phyloP scores from a whole-genome alignment of 2,113 vertebrate species.

The Myiopsitta monachus region DNA sequence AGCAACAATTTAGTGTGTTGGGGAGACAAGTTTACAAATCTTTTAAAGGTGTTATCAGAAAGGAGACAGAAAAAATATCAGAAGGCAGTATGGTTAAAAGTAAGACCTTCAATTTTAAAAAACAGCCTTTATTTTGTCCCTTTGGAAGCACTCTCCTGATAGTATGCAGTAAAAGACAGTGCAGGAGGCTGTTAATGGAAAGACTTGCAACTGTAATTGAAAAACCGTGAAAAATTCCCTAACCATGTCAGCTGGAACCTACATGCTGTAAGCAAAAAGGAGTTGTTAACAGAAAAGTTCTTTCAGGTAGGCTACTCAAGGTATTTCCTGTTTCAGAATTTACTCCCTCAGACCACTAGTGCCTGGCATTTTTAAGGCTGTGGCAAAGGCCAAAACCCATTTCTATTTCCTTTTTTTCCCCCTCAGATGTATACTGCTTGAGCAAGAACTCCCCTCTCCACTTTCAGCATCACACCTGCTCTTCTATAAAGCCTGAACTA shows the following conservation, averaged over 20 bases:
- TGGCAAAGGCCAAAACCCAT: background rate
- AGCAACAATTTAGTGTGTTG: slow-evolving; percentile 6
- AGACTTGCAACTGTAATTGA: background rate
- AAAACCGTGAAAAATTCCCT: background rate
- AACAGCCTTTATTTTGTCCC: background rate
- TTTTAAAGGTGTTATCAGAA: background rate
- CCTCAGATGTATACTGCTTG: background rate
- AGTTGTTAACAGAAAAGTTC: background rate
- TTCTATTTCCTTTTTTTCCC: background rate
- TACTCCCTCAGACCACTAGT: background rate
- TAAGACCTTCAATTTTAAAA: background rate
- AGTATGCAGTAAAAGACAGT: background rate
- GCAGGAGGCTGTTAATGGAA: background rate
- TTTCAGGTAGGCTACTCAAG: background rate
- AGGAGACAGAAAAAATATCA: background rate
- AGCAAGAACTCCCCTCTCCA: rapidly evolving
- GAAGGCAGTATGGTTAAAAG: background rate
- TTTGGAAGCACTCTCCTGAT: background rate
- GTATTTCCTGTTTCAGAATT: background rate
- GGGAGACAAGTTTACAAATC: background rate
- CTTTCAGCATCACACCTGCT: background rate
- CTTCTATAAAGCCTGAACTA: background rate
- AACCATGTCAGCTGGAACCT: background rate
- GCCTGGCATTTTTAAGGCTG: background rate
- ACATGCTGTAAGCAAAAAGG: background rate